Conservation (phyloP, 92 coral and sea anemone genomes). For the Actinernus sp. region DNA sequence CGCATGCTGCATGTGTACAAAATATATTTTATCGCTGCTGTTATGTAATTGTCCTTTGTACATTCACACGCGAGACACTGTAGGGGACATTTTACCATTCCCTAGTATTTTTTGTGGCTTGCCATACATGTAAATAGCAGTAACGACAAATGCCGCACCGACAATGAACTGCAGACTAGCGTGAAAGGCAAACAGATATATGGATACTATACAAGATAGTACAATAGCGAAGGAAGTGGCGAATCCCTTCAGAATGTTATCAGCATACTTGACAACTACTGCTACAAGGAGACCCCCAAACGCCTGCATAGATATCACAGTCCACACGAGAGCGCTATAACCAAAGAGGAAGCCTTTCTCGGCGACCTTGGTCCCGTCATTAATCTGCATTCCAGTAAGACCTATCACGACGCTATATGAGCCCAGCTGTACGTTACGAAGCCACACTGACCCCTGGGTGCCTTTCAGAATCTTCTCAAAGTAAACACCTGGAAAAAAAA, state of each 20-base stretch:
- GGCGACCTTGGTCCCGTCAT: slow-evolving; percentile 86
- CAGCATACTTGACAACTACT: slow-evolving; percentile 97
- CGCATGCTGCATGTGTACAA: no score
- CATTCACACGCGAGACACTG: no score
- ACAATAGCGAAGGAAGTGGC: slow-evolving; percentile 94
- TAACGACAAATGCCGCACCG: slow-evolving; percentile 83
- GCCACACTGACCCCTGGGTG: slow-evolving; percentile 81
- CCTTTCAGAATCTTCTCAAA: slow-evolving; percentile 98
- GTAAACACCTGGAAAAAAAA: slow-evolving; percentile 80
- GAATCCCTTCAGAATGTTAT: slow-evolving; percentile 97
- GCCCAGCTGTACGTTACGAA: slow-evolving; percentile 92
- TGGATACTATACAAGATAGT: slow-evolving; percentile 84
- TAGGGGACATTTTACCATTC: not conserved
- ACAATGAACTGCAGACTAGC: slow-evolving; percentile 72
- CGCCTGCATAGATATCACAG: slow-evolving; percentile 88
- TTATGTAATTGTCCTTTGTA: no score
- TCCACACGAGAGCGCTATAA: slow-evolving; percentile 81
- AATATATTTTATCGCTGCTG: no score
- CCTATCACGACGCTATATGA: slow-evolving; percentile 77
- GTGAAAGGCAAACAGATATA: slow-evolving; percentile 88
- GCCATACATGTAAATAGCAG: slow-evolving; percentile 87
- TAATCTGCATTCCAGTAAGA: slow-evolving; percentile 86
- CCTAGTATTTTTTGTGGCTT: slow-evolving; percentile 18
- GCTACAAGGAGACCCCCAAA: slow-evolving; percentile 96
- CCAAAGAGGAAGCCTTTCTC: slow-evolving; percentile 89